Evolutionary conservation across 2,113 vertebrate genomes (phyloP).

Genomic region (Heterotis niloticus): DNA sequence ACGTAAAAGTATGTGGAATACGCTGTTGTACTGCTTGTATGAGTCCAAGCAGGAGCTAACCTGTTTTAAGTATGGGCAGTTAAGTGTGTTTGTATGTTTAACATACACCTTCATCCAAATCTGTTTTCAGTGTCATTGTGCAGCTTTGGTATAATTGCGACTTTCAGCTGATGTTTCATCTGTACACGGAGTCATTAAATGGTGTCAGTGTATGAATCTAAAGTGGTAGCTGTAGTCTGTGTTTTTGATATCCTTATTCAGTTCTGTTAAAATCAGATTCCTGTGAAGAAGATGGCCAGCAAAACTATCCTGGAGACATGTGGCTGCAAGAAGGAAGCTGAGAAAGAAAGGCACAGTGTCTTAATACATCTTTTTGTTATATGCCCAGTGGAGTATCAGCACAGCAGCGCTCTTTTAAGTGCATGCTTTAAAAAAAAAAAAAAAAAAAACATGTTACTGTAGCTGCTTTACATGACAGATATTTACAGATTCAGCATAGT

Average conservation of each 20-base stretch:
- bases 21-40: neutral
- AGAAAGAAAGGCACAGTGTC: neutral
- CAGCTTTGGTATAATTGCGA: neutral
- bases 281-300: slow-evolving; percentile 48
- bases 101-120: no score
- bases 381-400: no score
- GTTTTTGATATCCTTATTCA: neutral
- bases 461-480: no score
- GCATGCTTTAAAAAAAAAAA: no score
- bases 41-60: neutral
- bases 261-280: slow-evolving; percentile 49
- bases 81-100: neutral
- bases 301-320: slow-evolving; percentile 42
- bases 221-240: neutral
- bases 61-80: neutral
- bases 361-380: neutral
- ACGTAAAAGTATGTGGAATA: slow-evolving; percentile 53
- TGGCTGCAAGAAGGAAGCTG: slow-evolving; percentile 44
- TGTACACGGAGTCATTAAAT: neutral
- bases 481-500: no score
- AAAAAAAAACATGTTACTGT: no score
- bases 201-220: neutral
- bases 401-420: no score
- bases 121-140: no score
- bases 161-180: neutral